Percentiles rank a stretch among this genome's conserved stretches.
These are phyloP conservation scores for Acrobasis repandana DNA, from an alignment of 2,888 invertebrate species.

Conservation along the genomic window DNA sequence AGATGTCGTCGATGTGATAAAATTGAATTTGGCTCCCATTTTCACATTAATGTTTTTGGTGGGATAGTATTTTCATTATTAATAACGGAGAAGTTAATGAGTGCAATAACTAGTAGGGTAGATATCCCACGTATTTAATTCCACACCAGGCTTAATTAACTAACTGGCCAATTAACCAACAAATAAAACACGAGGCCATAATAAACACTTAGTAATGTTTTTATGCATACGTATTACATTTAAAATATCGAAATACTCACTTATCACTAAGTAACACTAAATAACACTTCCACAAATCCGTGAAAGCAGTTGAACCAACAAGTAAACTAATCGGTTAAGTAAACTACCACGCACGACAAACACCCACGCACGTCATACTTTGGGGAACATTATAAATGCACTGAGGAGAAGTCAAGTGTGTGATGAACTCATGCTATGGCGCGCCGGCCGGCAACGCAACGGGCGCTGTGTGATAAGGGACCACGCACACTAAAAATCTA, in stretches of 20 bases:
- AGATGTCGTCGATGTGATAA: no score
- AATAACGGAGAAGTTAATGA: no score
- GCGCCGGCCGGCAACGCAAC: background rate
- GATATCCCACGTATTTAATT: no score
- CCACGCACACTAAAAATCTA: background rate
- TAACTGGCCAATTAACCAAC: slow-evolving; percentile 13
- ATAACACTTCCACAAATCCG: background rate
- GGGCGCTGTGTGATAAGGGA: background rate
- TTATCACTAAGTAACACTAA: background rate
- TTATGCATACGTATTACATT: background rate
- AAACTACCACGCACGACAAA: background rate
- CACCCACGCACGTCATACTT: slow-evolving; percentile 8
- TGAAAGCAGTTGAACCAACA: background rate
- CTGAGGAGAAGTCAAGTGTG: background rate
- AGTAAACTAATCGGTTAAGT: background rate
- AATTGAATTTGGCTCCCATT: no score
- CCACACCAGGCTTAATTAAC: background rate
- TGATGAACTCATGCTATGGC: background rate
- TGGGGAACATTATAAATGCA: background rate
- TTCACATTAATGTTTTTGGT: no score
- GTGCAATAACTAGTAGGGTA: no score
- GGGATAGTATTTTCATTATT: no score
- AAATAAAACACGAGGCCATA: slow-evolving; percentile 7
- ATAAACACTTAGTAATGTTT: background rate
- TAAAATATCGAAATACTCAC: background rate